phyloP scores from a whole-genome alignment of 2,888 invertebrate genomes.

The Eristalis arbustorum region DNA sequence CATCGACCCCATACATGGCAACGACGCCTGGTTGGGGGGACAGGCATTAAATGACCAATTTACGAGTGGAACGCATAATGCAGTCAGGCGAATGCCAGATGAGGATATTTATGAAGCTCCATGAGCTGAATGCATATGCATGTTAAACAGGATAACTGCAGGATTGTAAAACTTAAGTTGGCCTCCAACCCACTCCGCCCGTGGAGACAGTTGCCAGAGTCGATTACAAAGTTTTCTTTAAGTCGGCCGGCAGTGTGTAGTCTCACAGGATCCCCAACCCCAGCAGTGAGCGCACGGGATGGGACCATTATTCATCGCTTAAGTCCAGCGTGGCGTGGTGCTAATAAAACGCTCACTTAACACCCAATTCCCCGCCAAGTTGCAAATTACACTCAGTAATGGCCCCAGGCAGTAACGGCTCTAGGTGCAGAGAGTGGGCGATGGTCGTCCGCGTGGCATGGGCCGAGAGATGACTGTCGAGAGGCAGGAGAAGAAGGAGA shows the following conservation, averaged over 20 bases:
- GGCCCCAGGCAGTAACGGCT: conserved; percentile 55
- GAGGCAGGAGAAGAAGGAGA: neutral
- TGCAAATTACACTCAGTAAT: conserved; percentile 69
- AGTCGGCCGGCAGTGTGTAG: conserved; percentile 11
- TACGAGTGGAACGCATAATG: conserved; percentile 67
- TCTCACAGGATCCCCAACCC: neutral
- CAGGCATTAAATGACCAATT: conserved; percentile 68
- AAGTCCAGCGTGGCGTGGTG: conserved; percentile 65
- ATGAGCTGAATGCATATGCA: conserved; percentile 68
- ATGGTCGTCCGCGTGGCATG: no score
- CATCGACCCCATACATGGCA: neutral
- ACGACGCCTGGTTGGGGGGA: neutral
- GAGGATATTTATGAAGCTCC: conserved; percentile 65
- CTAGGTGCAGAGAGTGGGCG: neutral
- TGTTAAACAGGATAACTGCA: conserved; percentile 67
- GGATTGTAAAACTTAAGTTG: conserved; percentile 38
- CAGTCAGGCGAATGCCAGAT: conserved; percentile 57
- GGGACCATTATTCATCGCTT: conserved; percentile 65
- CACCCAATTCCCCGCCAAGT: conserved; percentile 68
- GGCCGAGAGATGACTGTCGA: no score
- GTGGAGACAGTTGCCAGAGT: conserved; percentile 1
- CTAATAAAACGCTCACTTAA: conserved; percentile 71
- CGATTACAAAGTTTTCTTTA: conserved; percentile 64
- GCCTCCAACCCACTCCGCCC: neutral
- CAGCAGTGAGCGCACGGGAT: neutral